Evolutionary conservation across 64 coral and sea anemone genomes (phyloP).

Genomic region (Porites lutea): DNA sequence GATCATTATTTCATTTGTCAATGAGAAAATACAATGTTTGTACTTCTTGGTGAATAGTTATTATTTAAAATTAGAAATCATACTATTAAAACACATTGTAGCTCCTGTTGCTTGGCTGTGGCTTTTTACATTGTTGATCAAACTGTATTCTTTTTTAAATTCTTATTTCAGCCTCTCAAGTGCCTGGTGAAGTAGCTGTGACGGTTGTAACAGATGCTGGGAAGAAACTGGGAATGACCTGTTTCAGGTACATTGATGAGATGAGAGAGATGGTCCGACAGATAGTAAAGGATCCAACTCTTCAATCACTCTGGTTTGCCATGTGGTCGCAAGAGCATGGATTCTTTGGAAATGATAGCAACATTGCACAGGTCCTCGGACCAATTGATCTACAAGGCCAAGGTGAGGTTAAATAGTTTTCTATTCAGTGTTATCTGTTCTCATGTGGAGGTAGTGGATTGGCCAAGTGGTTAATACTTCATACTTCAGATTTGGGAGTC

Average conservation of each 20-base stretch:
- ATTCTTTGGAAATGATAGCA: not conserved
- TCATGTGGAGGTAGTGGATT: too few relatives aligned
- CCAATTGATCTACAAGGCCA: not conserved
- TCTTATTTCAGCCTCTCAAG: not conserved
- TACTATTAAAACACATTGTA: too few relatives aligned
- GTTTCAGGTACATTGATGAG: conserved; percentile 1
- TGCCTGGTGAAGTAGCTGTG: not conserved
- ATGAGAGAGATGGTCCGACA: not conserved
- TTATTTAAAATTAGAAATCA: too few relatives aligned
- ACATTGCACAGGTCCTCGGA: conserved; percentile 8
- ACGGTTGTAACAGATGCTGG: not conserved
- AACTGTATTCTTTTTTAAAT: not conserved
- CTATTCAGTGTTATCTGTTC: not conserved
- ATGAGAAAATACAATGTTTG: too few relatives aligned
- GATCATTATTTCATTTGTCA: too few relatives aligned
- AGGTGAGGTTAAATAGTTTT: not conserved
- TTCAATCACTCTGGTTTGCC: not conserved
- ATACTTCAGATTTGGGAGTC: too few relatives aligned
- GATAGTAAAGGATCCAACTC: not conserved
- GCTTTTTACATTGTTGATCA: too few relatives aligned
- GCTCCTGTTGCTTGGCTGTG: too few relatives aligned
- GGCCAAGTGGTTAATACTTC: too few relatives aligned
- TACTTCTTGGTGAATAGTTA: too few relatives aligned
- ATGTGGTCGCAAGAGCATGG: conserved; percentile 13
- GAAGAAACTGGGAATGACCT: not conserved